These are phyloP conservation scores for Stichopus horrens DNA, from an alignment of 53 echinoderm and acorn worm genomes.

Conservation along the genomic window DNA sequence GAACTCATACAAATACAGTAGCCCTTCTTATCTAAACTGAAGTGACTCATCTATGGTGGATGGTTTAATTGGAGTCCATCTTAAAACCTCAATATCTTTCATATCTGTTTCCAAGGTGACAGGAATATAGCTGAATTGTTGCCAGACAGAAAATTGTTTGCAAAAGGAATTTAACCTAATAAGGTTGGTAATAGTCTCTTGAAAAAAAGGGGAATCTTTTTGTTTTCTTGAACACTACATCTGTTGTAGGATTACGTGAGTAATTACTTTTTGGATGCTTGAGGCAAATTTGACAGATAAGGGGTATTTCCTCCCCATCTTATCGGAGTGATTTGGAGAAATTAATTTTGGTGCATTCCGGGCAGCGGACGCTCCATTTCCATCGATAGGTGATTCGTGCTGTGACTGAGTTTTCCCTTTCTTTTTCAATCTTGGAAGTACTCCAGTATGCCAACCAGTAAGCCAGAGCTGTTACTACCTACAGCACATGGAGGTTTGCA, in stretches of 20 bases:
- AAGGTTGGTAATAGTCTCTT: too few species aligned
- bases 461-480: slow-evolving; percentile 11
- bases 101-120: background rate
- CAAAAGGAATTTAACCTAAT: background rate
- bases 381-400: too few species aligned
- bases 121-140: background rate
- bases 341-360: too few species aligned
- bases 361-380: too few species aligned
- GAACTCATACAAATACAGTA: too few species aligned
- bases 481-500: background rate
- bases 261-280: background rate
- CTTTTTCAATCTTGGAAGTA: background rate
- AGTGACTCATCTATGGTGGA: too few species aligned
- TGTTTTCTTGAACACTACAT: background rate
- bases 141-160: background rate
- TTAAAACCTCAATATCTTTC: too few species aligned
- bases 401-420: background rate
- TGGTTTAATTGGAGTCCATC: too few species aligned
- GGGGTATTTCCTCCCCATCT: too few species aligned
- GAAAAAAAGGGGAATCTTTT: too few species aligned
- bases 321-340: too few species aligned
- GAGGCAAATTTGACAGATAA: background rate
- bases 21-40: too few species aligned
- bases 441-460: slow-evolving; percentile 33
- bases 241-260: background rate